Conservation (phyloP, 2,888 invertebrate species). For the Lasioglossum vierecki region DNA sequence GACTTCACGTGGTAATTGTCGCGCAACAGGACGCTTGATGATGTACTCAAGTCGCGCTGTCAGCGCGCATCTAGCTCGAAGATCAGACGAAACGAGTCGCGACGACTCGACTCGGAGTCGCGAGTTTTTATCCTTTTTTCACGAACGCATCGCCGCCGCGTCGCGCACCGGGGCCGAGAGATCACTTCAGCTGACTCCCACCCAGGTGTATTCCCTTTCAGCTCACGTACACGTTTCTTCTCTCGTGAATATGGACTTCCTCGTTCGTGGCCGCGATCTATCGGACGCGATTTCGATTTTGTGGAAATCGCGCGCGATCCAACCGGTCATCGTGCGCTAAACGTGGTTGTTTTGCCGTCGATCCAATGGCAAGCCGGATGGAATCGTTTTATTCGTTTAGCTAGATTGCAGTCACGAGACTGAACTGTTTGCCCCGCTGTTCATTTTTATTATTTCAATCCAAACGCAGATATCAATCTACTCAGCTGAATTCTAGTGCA, state of each 20-base stretch:
- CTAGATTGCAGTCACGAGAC: background rate
- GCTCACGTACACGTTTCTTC: slow-evolving; percentile 47
- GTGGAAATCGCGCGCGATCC: slow-evolving; percentile 24
- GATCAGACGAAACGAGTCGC: slow-evolving; percentile 40
- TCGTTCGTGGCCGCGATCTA: slow-evolving; percentile 24
- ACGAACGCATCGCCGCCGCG: background rate
- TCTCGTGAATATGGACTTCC: slow-evolving; percentile 41
- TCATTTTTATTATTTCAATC: background rate
- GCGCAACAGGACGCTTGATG: slow-evolving; percentile 30
- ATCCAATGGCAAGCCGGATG: slow-evolving; percentile 13
- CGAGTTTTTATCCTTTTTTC: slow-evolving; percentile 32
- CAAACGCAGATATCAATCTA: too few species aligned
- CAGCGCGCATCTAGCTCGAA: slow-evolving; percentile 27
- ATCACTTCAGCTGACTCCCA: slow-evolving; percentile 45
- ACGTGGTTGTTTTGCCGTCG: slow-evolving; percentile 14
- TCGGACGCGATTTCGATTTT: slow-evolving; percentile 32
- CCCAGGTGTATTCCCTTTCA: slow-evolving; percentile 27
- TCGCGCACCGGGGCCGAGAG: background rate
- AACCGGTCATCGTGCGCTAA: background rate
- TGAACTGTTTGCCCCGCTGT: background rate
- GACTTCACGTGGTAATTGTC: slow-evolving; percentile 29
- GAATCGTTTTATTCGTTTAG: background rate
- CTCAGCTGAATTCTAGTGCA: too few species aligned
- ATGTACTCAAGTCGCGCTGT: slow-evolving; percentile 45
- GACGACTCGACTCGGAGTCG: slow-evolving; percentile 5